Conservation (phyloP, 2,797 vertebrate genomes). For the Alexandromys oeconomus region DNA sequence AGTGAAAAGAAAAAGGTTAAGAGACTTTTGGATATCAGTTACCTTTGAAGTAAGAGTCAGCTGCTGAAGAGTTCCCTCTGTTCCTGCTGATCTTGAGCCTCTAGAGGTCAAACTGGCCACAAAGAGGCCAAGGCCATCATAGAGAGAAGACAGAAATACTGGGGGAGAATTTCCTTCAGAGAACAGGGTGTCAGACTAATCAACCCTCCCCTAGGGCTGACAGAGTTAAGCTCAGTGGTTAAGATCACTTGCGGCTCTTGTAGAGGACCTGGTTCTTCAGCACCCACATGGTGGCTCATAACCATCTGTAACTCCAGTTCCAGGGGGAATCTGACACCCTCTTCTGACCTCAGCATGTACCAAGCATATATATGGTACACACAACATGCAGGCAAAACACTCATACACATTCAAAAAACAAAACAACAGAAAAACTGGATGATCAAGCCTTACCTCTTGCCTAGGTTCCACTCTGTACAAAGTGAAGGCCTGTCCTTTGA, state of each 20-base stretch:
- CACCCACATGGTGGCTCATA: not conserved
- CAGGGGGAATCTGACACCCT: not conserved
- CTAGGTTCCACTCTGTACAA: not conserved
- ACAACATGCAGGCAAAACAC: not conserved
- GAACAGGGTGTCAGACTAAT: not conserved
- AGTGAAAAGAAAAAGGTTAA: not conserved
- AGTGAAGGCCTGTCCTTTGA: not conserved
- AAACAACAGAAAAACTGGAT: not conserved
- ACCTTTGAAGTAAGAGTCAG: not conserved
- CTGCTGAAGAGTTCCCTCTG: not conserved
- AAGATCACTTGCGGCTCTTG: not conserved
- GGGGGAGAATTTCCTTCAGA: not conserved
- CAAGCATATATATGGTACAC: not conserved
- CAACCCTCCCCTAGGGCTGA: not conserved
- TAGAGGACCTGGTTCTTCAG: not conserved
- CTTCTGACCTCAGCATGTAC: not conserved
- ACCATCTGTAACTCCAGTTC: not conserved
- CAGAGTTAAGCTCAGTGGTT: not conserved
- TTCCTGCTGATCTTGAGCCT: conserved; percentile 14
- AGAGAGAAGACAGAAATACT: not conserved
- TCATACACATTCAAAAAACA: not conserved
- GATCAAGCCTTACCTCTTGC: not conserved
- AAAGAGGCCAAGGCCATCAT: not conserved
- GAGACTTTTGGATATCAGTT: not conserved
- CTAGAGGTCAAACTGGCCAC: not conserved